These are phyloP conservation scores for Malacosoma neustria DNA, from an alignment of 2,888 invertebrate genomes.

Conservation along the genomic window DNA sequence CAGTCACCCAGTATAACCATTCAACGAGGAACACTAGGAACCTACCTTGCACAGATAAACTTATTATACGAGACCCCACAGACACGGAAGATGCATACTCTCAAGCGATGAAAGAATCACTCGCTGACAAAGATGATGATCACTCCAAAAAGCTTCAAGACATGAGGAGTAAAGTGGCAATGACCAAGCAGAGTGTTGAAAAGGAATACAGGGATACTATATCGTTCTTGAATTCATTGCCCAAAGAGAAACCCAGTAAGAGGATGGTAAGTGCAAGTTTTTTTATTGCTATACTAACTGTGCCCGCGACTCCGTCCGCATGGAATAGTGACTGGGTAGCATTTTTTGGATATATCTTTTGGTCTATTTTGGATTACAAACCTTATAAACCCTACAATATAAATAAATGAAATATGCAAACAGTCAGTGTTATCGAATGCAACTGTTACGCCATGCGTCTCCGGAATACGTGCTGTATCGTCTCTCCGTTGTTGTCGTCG, in stretches of 20 bases:
- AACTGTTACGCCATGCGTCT: too few relatives aligned
- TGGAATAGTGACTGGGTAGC: too few relatives aligned
- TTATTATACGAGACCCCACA: constrained; percentile 39
- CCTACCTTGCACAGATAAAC: constrained; percentile 27
- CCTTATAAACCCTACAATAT: too few relatives aligned
- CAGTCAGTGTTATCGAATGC: too few relatives aligned
- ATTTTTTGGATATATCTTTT: too few relatives aligned
- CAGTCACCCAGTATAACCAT: constrained; percentile 54
- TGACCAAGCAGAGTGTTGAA: constrained; percentile 79
- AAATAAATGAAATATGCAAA: too few relatives aligned
- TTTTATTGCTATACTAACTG: too few relatives aligned
- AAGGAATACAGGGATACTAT: constrained; percentile 62
- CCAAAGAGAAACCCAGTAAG: constrained; percentile 36
- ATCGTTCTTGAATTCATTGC: constrained; percentile 50
- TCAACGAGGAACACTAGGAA: constrained; percentile 41
- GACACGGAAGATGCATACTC: constrained; percentile 53
- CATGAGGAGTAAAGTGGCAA: constrained; percentile 46
- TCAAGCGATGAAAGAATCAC: constrained; percentile 43
- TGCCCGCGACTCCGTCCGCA: too few relatives aligned
- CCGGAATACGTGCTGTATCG: too few relatives aligned
- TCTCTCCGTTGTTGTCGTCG: too few relatives aligned
- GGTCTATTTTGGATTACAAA: too few relatives aligned
- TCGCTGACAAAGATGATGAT: constrained; percentile 22
- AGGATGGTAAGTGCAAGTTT: constrained; percentile 36
- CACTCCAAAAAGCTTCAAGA: constrained; percentile 35